phyloP scores from a whole-genome alignment of 2,888 invertebrate species.

The Coelogynopora nodosa region DNA sequence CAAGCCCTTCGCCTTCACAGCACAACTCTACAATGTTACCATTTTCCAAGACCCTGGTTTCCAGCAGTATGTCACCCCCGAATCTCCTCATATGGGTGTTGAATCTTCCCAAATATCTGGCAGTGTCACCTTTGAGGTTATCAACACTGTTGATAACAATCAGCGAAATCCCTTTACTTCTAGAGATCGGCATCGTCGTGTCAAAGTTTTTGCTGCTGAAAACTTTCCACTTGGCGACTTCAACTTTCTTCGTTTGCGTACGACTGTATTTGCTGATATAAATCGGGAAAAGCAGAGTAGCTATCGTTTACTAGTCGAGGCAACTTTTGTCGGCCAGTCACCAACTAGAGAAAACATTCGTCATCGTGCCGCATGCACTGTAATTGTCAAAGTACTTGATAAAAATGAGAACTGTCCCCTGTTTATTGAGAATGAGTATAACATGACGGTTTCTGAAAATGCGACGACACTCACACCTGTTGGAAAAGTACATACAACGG shows the following conservation, averaged over 20 bases:
- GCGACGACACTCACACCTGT: background rate
- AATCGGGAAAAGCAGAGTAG: constrained; percentile 29
- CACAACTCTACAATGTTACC: constrained; percentile 37
- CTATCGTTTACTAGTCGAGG: constrained; percentile 37
- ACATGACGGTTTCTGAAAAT: constrained; percentile 37
- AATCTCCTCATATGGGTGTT: constrained; percentile 37
- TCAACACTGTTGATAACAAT: constrained; percentile 20
- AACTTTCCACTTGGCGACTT: constrained; percentile 38
- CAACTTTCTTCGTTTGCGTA: constrained; percentile 34
- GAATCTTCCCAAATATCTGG: background rate
- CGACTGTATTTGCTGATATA: constrained; percentile 21
- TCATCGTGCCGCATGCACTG: background rate
- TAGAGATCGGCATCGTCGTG: background rate
- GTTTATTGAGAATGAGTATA: constrained; percentile 37
- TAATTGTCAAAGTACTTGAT: constrained; percentile 38
- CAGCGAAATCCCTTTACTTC: background rate
- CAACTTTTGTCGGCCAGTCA: background rate
- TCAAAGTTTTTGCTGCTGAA: constrained; percentile 22
- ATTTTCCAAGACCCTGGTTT: constrained; percentile 35
- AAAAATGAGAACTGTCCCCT: constrained; percentile 44
- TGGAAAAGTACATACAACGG: constrained; percentile 28
- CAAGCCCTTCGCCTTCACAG: constrained; percentile 11
- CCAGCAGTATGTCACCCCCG: constrained; percentile 21
- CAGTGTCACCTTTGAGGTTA: background rate
- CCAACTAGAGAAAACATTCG: background rate